Evolutionary conservation across 2,888 invertebrate genomes (phyloP).

Genomic region (Teleogryllus oceanicus): DNA sequence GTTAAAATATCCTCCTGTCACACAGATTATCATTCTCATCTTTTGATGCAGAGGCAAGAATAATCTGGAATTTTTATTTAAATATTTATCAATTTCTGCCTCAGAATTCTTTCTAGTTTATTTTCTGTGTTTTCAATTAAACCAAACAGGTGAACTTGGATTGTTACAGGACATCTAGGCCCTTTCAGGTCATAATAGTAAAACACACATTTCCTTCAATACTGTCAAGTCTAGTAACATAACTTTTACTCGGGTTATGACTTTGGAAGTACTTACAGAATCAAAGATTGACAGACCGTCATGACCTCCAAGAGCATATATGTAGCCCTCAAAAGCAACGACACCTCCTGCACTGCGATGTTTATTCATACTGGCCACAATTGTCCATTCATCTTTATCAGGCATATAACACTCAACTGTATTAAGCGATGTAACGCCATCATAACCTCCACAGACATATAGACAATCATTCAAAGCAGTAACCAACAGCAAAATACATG

Average conservation of each 20-base stretch:
- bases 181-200: too few species aligned
- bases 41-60: too few species aligned
- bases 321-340: constrained; percentile 65
- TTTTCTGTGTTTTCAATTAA: too few species aligned
- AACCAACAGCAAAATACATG: constrained; percentile 63
- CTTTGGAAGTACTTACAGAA: constrained; percentile 55
- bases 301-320: constrained; percentile 82
- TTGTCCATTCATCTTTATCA: constrained; percentile 67
- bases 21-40: too few species aligned
- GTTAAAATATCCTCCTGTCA: too few species aligned
- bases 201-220: too few species aligned
- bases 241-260: too few species aligned
- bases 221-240: too few species aligned
- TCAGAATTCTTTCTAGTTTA: too few species aligned
- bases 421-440: constrained; percentile 76
- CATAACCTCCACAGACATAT: constrained; percentile 82
- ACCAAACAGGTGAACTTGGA: neutral
- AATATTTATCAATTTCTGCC: too few species aligned
- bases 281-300: constrained; percentile 85
- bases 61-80: too few species aligned
- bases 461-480: constrained; percentile 71
- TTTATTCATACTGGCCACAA: constrained; percentile 68
- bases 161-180: neutral
- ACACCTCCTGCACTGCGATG: constrained; percentile 71
- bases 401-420: constrained; percentile 80